These are phyloP conservation scores for Holacanthus passer DNA, from an alignment of 2,113 vertebrate genomes.

Conservation along the genomic window DNA sequence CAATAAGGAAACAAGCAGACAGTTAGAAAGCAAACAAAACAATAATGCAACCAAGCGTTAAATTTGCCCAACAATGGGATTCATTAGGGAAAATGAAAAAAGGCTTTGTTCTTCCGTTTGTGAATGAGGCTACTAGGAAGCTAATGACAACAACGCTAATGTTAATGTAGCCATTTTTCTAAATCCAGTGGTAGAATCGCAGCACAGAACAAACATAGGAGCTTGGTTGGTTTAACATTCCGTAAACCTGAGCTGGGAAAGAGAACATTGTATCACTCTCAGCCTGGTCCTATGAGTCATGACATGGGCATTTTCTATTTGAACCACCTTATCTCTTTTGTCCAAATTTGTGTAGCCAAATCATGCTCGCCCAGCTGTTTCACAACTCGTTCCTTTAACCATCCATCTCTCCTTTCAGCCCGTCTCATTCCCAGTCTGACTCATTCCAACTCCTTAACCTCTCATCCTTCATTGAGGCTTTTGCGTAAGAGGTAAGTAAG, in stretches of 20 bases:
- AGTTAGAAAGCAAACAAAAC: conserved; percentile 70
- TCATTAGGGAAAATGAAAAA: conserved; percentile 64
- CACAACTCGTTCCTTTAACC: conserved; percentile 46
- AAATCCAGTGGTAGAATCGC: conserved; percentile 16
- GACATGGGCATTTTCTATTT: conserved; percentile 43
- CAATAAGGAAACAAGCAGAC: conserved; percentile 63
- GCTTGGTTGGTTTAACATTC: neutral
- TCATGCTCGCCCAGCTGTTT: conserved; percentile 39
- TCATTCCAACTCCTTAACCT: conserved; percentile 56
- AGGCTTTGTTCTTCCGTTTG: conserved; percentile 56
- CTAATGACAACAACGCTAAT: conserved; percentile 28
- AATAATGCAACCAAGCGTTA: conserved; percentile 69
- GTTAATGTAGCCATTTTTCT: conserved; percentile 16
- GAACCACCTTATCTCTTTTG: conserved; percentile 52
- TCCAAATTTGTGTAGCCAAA: conserved; percentile 41
- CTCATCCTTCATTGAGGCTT: conserved; percentile 44
- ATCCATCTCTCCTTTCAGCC: conserved; percentile 42
- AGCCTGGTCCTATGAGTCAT: conserved; percentile 61
- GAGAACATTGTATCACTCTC: conserved; percentile 31
- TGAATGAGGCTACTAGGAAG: conserved; percentile 48
- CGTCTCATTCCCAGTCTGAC: conserved; percentile 52
- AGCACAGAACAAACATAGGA: conserved; percentile 11
- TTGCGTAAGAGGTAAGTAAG: conserved; percentile 53
- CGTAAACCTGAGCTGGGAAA: neutral
- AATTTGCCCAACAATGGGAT: conserved; percentile 76